Conservation (phyloP, 2,888 invertebrate species). For the Mesorhabditis belari region DNA sequence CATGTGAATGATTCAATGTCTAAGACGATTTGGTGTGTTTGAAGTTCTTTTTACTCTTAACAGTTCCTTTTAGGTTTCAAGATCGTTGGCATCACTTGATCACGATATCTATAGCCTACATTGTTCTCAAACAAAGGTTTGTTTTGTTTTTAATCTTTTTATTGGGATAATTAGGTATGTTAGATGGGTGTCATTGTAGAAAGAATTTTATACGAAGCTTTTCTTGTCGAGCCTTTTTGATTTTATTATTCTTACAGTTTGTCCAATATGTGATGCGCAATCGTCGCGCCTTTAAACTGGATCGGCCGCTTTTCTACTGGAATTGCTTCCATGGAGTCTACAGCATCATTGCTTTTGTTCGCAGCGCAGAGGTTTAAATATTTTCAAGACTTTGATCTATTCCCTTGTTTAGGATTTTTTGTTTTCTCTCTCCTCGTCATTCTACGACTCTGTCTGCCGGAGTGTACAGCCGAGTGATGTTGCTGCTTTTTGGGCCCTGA, state of each 20-base stretch:
- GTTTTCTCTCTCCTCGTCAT: neutral
- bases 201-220: too few species aligned
- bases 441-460: neutral
- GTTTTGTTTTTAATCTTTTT: neutral
- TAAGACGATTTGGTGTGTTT: constrained; percentile 37
- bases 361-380: neutral
- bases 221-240: too few species aligned
- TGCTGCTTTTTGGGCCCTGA: constrained; percentile 33
- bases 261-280: neutral
- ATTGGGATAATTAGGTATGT: too few species aligned
- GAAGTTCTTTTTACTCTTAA: too few species aligned
- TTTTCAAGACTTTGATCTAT: neutral
- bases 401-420: neutral
- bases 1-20: constrained; percentile 33
- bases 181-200: too few species aligned
- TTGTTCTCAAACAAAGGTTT: constrained; percentile 22
- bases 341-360: neutral
- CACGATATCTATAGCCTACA: constrained; percentile 61
- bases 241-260: neutral
- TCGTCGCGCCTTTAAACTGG: neutral
- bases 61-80: constrained; percentile 49
- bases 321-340: neutral
- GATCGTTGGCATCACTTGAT: constrained; percentile 65
- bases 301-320: neutral
- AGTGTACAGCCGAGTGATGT: constrained; percentile 31